Evolutionary conservation across 2,888 invertebrate genomes (phyloP), one percentile per base, ranked within the genome.

Genomic region (Catocala sponsa): DNA sequence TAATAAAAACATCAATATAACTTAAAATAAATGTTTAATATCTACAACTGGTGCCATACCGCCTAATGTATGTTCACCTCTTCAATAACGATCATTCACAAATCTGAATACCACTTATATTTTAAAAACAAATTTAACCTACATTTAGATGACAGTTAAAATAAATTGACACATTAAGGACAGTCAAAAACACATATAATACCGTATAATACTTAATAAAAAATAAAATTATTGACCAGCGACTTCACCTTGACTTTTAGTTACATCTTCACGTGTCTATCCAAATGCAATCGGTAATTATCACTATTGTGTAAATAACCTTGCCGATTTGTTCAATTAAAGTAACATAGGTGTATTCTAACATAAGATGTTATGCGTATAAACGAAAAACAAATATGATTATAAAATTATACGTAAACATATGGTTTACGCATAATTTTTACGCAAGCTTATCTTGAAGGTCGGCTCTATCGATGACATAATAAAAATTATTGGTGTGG

Each of bases 201-300:
- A n/a, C n/a, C n/a, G n/a, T n/a, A n/a, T n/a, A 15, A 15, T 6
- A 51, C 57, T 33, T 32, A 46, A 43, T 42, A 55, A 54, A 12
- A 12, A 1, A 13, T 41, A 54, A 48, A 47, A 55, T 47, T 51
- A 46, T 46, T 53, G 47, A 49, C 58, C 25, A n/a, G 33, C 25
- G n/a, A 54, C 41, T 60, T 76, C 25, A 55, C 76, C 73, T 76
- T 70, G 70, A 73, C 63, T 59, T 68, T 69, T 74, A 38, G 9
- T 6, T 7, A 49, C 44, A 48, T 48, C 38, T 44, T 25, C 56
- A 42, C 5, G 50, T 42, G 42, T 4, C 25, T 55, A 47, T 6
- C 47, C 12, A 64, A 48, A 57, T 42, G 50, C 74, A 65, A 68
- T 52, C 52, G 12, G 48, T 55, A 41, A 10, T 52, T 57, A 42